phyloP scores from a whole-genome alignment of 2,797 vertebrate species.

The Spheniscus humboldti region DNA sequence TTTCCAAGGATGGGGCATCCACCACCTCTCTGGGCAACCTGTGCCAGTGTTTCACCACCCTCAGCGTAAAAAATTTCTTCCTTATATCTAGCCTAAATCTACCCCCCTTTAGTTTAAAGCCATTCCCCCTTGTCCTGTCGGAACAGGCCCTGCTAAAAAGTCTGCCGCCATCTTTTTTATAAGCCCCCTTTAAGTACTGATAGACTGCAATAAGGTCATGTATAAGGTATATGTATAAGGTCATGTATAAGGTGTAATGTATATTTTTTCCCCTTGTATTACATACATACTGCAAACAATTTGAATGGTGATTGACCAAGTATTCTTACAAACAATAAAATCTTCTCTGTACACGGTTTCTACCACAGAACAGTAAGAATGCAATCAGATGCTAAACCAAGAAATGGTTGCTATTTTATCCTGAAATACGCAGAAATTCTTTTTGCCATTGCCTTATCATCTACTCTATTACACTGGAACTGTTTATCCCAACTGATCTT shows the following conservation, averaged over 20 bases:
- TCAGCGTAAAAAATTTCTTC: too few relatives aligned
- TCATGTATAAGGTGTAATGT: background rate
- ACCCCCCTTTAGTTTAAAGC: too few relatives aligned
- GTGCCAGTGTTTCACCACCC: too few relatives aligned
- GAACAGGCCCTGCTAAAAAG: too few relatives aligned
- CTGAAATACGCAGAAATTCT: background rate
- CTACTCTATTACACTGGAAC: background rate
- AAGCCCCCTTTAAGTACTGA: too few relatives aligned
- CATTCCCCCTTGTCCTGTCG: too few relatives aligned
- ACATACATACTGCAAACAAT: background rate
- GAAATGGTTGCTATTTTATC: background rate
- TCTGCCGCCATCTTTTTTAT: too few relatives aligned
- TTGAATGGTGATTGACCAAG: background rate
- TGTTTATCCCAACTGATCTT: background rate
- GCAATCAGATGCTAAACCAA: background rate
- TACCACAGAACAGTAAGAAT: background rate
- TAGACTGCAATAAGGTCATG: too few relatives aligned
- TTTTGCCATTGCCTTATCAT: background rate
- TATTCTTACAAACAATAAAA: background rate
- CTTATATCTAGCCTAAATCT: too few relatives aligned
- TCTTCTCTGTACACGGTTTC: background rate
- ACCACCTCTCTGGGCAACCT: too few relatives aligned
- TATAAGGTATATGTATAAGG: too few relatives aligned
- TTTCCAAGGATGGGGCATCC: too few relatives aligned
- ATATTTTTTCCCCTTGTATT: background rate